These are phyloP conservation scores for Ischnura elegans DNA, from an alignment of 2,888 invertebrate genomes.

Conservation along the genomic window DNA sequence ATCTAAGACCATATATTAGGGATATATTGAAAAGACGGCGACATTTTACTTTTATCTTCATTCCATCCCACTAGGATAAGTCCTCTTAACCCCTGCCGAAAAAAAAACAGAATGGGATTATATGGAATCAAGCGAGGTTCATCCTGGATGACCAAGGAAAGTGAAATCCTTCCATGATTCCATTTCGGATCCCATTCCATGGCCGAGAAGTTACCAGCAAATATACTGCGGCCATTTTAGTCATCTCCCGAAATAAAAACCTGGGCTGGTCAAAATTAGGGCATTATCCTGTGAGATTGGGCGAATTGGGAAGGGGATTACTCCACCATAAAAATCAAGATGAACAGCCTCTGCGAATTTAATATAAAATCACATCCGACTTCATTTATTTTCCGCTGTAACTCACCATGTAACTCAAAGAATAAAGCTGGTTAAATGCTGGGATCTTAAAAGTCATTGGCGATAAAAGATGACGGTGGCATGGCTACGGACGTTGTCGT, in stretches of 20 bases:
- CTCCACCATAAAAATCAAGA: not conserved
- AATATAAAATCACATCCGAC: not conserved
- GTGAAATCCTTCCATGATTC: not conserved
- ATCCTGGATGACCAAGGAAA: not conserved
- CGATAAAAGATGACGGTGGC: not conserved
- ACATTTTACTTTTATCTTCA: not conserved
- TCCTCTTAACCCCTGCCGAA: not conserved
- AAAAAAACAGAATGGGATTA: conserved; percentile 24
- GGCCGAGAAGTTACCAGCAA: not conserved
- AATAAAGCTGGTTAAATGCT: not conserved
- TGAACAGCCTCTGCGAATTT: not conserved
- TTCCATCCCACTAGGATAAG: not conserved
- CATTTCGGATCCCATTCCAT: not conserved
- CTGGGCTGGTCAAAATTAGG: not conserved
- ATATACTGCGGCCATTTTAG: not conserved
- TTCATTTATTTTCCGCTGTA: not conserved
- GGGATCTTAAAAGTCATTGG: not conserved
- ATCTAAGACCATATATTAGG: conserved; percentile 28
- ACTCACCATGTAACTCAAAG: not conserved
- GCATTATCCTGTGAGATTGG: not conserved
- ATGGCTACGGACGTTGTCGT: not conserved
- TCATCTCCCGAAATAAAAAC: not conserved
- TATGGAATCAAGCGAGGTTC: conserved; percentile 34
- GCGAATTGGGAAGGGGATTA: not conserved
- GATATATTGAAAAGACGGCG: not conserved